Evolutionary conservation across 2,888 invertebrate genomes (phyloP), one percentile per base, ranked within the genome.

Genomic region (Acrobeloides nanus): DNA sequence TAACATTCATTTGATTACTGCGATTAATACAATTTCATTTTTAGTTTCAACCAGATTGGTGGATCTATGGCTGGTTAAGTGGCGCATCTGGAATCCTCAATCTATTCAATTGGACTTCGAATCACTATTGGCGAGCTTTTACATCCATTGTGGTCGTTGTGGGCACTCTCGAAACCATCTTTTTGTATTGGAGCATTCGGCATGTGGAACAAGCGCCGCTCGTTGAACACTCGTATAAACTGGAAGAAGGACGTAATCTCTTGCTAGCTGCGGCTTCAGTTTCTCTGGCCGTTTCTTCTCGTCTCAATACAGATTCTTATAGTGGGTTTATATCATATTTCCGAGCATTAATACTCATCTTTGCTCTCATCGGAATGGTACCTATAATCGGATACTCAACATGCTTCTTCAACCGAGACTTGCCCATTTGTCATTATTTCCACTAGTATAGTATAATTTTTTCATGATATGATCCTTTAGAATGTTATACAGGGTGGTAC

Each of bases 161-260:
- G 17, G 59, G 59, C 21, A 49, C 59, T n/a, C 18, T 58, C 15
- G 48, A 54, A 29, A 59, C 59, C 21, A 29, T 31, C 5, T 55
- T 55, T 33, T 41, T 55, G 24, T 32, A 34, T 26, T 55, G 57
- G 57, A 35, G 55, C 20, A 33, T 58, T 7, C 46, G 46, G 17
- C 37, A 33, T 20, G 24, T 54, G 15, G 35, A 55, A 25, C n/a
- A 53, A 18, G 32, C 51, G 21, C 41, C 52, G 15, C 18, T 51
- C 17, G 25, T 46, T 17, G 32, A 7, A 8, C 32, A 39, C 8
- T 35, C 31, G 5, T 27, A 53, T 31, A 46, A 45, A 21, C 41
- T 57, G 17, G 29, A 38, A 5, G 57, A 57, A 47, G 57, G 57
- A 21, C 56, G 61, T 24, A 40, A 53, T 15, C 50, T 57, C 33